Conservation (phyloP, 2,888 invertebrate genomes). For the Itoplectis maculator region DNA sequence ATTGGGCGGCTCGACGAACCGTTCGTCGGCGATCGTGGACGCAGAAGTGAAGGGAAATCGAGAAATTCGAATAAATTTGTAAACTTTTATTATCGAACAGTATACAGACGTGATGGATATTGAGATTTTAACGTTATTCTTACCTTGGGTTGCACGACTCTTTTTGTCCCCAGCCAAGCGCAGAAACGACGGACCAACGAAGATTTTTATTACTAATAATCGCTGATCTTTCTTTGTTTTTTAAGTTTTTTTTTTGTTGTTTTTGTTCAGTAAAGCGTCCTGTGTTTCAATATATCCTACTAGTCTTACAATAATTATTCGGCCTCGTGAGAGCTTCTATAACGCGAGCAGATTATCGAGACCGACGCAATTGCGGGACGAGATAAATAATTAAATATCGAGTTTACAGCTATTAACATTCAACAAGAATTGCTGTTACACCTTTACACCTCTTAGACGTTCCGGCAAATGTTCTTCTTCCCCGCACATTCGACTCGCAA, state of each 20-base stretch:
- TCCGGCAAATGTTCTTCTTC: slow-evolving; percentile 5
- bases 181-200: slow-evolving; percentile 24
- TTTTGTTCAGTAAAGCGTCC: slow-evolving; percentile 54
- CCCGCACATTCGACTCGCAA: slow-evolving; percentile 19
- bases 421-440: slow-evolving; percentile 60
- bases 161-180: slow-evolving; percentile 20
- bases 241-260: slow-evolving; percentile 31
- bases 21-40: slow-evolving; percentile 13
- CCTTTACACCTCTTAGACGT: slow-evolving; percentile 28
- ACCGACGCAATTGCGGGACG: slow-evolving; percentile 3
- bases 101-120: slow-evolving; percentile 61
- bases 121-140: slow-evolving; percentile 46
- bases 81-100: slow-evolving; percentile 64
- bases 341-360: background rate
- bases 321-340: slow-evolving; percentile 7
- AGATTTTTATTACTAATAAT: background rate
- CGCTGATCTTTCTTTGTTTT: background rate
- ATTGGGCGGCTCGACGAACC: background rate
- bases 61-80: slow-evolving; percentile 51
- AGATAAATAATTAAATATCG: slow-evolving; percentile 37
- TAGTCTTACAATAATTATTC: slow-evolving; percentile 54
- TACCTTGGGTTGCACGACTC: slow-evolving; percentile 53
- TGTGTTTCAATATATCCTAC: slow-evolving; percentile 56
- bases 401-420: slow-evolving; percentile 59
- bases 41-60: slow-evolving; percentile 44